These are phyloP conservation scores for Propithecus deckenii DNA, from an alignment of 2,797 vertebrate genomes.

Conservation along the genomic window DNA sequence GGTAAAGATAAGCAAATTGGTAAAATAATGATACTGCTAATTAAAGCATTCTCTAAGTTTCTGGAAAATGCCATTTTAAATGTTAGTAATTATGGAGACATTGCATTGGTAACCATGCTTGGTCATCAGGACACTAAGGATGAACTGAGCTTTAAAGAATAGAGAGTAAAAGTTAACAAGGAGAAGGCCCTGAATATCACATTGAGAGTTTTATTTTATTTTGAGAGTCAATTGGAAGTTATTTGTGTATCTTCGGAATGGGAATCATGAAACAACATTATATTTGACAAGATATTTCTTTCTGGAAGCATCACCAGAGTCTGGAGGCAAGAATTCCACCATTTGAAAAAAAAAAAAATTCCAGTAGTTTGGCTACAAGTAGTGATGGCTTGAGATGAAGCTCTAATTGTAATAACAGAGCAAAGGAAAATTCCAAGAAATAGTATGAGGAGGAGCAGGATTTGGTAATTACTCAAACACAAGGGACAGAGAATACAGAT, in stretches of 20 bases:
- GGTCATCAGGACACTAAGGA: background rate
- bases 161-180: background rate
- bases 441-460: background rate
- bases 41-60: background rate
- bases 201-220: background rate
- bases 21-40: background rate
- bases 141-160: background rate
- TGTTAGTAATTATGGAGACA: background rate
- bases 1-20: background rate
- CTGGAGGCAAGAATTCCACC: background rate
- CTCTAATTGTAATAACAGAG: background rate
- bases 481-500: constrained; percentile 1
- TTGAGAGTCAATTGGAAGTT: background rate
- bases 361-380: background rate
- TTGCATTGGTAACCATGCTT: background rate
- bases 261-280: background rate
- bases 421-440: constrained; percentile 42
- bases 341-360: background rate
- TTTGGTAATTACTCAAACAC: constrained; percentile 23
- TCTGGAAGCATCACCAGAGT: background rate
- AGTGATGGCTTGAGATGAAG: background rate
- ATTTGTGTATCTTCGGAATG: background rate
- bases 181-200: background rate
- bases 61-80: background rate
- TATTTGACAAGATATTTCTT: background rate